Base-by-base conservation (phyloP, 2,888 invertebrate genomes). In the Seira sanloemensis region DNA sequence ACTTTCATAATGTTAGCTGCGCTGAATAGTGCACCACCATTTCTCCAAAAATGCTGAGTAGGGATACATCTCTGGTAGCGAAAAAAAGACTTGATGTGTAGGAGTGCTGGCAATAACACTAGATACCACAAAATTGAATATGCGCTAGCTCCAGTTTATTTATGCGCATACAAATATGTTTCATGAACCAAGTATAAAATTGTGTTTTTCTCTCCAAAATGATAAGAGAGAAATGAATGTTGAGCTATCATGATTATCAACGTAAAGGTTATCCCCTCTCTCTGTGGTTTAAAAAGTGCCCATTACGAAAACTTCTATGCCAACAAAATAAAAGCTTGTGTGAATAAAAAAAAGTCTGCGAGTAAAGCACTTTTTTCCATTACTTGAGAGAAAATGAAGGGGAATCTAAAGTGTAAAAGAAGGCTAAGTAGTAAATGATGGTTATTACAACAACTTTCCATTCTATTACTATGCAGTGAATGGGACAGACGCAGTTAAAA, bases 221-320 rank as follows among this genome's bases (percentile, higher is more conserved):
- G n/a, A 62, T 2, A 9, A 21, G n/a, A 62, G n/a, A 62, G 21
- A 62, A 62, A 62, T n/a, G n/a, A n/a, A n/a, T n/a, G n/a, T n/a
- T n/a, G n/a, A n/a, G n/a, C n/a, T n/a, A n/a, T n/a, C n/a, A n/a
- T n/a, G n/a, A n/a, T n/a, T n/a, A 58, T 58, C n/a, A 58, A 58
- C 18, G 58, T 5, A 18, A 58, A n/a, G 16, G n/a, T 58, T 9
- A 58, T 58, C 18, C 58, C 2, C 2, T 58, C n/a, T 37, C n/a
- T 62, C n/a, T 62, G 62, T 62, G 62, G 62, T 62, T 62, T 62
- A 62, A 62, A 62, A 62, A 23, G 62, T 62, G n/a, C 16, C 21
- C 62, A 62, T 62, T 62, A 21, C 12, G 23, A 21, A 62, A n/a
- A n/a, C n/a, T n/a, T n/a, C n/a, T 12, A 62, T 23, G 21, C 62